Evolutionary conservation across 1,140 invertebrate genomes (phyloP), one percentile per base, ranked within the genome.

Genomic region (Drosophila quadrilineata): DNA sequence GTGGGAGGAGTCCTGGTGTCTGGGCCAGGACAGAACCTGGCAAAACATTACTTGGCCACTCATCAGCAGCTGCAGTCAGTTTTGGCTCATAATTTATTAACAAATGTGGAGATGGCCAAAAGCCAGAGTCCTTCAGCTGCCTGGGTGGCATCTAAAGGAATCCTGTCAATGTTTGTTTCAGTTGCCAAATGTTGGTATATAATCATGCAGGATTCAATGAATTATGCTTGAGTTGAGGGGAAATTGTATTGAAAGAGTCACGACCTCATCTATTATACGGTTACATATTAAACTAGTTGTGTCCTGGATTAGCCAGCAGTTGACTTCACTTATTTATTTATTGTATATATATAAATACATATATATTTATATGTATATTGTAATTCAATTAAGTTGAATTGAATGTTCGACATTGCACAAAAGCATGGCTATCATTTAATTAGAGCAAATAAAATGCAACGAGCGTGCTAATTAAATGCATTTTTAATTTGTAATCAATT

Each of bases 61-160:
- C 76, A 80, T 84, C 77, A 80, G 77, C 77, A 82, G 76, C 77
- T 84, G 74, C 77, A 85, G 57, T 79, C 74, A 73, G 74, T 64
- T 73, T 66, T 73, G 63, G 17, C 69, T 70, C 68, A 82, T 82
- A 82, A 82, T 82, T 82, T 84, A 84, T 82, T 64, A 84, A 66
- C 71, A 60, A 74, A 63, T 52, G 54, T 16, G 12, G 19, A 6
- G 40, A 43, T 45, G 26, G 52, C 56, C 31, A 29, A 19, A 50
- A 48, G 74, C 40, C 29, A 73, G 41, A 64, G 49, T 64, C 52
- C 62, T 71, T 31, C 50, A 62, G 62, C 17, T 9, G 9, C 10
- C 1, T 10, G 33, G 22, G 49, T 41, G 36, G 50, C 50, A 54
- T 31, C 10, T 16, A 35, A 36, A 29, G 16, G 24, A 17, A 33